phyloP scores from a whole-genome alignment of 2,797 vertebrate species.

The Crax fasciolata region DNA sequence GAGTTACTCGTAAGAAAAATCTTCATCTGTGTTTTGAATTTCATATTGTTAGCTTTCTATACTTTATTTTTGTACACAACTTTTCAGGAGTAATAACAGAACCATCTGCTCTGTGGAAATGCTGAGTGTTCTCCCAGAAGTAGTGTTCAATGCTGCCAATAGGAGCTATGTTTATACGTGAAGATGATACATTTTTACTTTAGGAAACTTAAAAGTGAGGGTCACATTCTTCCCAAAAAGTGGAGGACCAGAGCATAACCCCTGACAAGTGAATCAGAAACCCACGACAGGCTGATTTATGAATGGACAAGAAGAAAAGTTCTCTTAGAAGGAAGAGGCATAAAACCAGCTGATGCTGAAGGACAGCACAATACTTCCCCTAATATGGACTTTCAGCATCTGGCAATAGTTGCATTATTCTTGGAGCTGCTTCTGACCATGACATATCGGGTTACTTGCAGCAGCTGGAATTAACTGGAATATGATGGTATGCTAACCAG shows the following conservation, averaged over 20 bases:
- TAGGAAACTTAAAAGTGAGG: background rate
- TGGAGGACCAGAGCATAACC: background rate
- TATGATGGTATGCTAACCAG: background rate
- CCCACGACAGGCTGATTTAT: background rate
- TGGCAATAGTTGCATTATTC: background rate
- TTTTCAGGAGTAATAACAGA: background rate
- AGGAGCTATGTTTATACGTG: background rate
- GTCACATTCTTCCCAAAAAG: background rate
- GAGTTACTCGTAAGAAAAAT: background rate
- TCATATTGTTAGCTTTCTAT: background rate
- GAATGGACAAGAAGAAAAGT: background rate
- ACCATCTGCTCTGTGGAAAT: background rate
- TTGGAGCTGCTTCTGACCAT: constrained; percentile 14
- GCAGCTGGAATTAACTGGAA: constrained; percentile 22
- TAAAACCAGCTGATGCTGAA: background rate
- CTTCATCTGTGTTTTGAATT: background rate
- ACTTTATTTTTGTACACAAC: background rate
- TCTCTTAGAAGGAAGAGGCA: background rate
- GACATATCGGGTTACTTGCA: fast-evolving
- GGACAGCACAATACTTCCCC: background rate
- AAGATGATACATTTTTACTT: background rate
- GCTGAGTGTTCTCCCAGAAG: too few relatives aligned
- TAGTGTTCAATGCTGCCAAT: background rate
- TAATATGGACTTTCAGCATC: background rate
- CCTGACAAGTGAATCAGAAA: background rate